These are phyloP conservation scores for Microcebus jonahi DNA, from an alignment of 2,113 vertebrate genomes.

Conservation along the genomic window DNA sequence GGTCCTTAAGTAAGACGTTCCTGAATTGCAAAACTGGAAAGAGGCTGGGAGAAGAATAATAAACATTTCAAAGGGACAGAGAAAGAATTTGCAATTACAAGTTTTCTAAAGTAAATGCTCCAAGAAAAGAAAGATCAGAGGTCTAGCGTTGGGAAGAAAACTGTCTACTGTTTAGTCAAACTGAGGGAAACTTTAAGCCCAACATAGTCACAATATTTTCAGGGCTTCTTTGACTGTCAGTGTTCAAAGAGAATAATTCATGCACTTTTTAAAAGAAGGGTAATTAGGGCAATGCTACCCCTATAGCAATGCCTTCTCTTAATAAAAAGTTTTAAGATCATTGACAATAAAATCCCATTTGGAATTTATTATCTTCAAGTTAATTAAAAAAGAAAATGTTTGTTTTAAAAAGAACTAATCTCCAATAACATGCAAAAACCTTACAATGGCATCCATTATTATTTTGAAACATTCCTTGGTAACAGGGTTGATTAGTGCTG, in stretches of 20 bases:
- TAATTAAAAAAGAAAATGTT: constrained; percentile 50
- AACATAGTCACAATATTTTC: neutral
- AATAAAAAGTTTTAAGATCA: constrained; percentile 53
- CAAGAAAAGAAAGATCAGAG: neutral
- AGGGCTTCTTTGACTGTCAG: constrained; percentile 43
- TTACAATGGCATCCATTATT: neutral
- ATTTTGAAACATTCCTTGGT: constrained; percentile 49
- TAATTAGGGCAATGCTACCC: neutral
- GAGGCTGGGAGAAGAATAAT: neutral
- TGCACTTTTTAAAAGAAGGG: constrained; percentile 52
- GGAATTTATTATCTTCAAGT: constrained; percentile 53
- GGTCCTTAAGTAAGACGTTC: neutral
- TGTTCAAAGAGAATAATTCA: constrained; percentile 58
- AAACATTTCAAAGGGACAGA: neutral
- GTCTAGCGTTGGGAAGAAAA: neutral
- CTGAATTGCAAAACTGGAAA: neutral
- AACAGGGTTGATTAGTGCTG: constrained; percentile 47
- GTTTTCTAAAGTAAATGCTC: neutral
- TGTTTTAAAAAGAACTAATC: constrained; percentile 59
- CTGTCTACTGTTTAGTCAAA: neutral
- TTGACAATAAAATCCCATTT: constrained; percentile 29
- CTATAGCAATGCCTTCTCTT: neutral
- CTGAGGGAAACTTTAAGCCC: too few relatives aligned
- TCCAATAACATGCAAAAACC: constrained; percentile 9
- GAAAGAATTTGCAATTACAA: neutral